Evolutionary conservation across 2,888 invertebrate species (phyloP), one percentile per base, ranked within the genome.

Genomic region (Tromatobia lineatoria): DNA sequence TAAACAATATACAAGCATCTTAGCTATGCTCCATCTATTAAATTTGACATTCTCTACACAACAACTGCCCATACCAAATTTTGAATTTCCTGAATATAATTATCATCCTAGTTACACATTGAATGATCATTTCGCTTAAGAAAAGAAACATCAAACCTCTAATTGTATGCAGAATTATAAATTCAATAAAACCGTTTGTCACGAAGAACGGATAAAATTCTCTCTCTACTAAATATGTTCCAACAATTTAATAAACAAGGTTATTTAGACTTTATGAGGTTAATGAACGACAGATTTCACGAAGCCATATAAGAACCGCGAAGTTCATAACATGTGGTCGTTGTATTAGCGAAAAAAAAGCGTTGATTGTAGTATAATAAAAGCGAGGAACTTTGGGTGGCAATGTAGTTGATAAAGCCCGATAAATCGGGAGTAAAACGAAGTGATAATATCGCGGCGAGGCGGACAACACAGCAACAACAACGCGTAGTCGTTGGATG

Each of bases 381-480:
- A 47, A 57, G 69, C 23, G 13, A 59, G 76, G 25, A 74, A 57
- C 34, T 59, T 88, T 89, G 89, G 86, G 88, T 89, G 89, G 89
- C 89, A 89, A 89, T 90, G 91, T 89, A 90, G 90, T 91, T 91
- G 93, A 93, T 92, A 92, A 92, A 92, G 91, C 89, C 89, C 91
- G 92, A 92, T 92, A 92, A 93, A 92, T 93, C 92, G 91, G 89
- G 90, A 90, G 91, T 91, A 91, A 91, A 92, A 90, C 90, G 91
- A 88, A 91, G 91, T 90, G 92, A 92, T 92, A 92, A 92, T 92
- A 92, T 92, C 92, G 90, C 88, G 88, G 88, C 88, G 87, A 89
- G 88, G 87, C 87, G 85, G 85, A 66, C 83, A 84, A 78, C 77
- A 71, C 74, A 76, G 75, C 76, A 83, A 77, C 75, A 79, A 82